phyloP scores from a whole-genome alignment of 2,888 invertebrate species.

The Parapristionchus giblindavisi region DNA sequence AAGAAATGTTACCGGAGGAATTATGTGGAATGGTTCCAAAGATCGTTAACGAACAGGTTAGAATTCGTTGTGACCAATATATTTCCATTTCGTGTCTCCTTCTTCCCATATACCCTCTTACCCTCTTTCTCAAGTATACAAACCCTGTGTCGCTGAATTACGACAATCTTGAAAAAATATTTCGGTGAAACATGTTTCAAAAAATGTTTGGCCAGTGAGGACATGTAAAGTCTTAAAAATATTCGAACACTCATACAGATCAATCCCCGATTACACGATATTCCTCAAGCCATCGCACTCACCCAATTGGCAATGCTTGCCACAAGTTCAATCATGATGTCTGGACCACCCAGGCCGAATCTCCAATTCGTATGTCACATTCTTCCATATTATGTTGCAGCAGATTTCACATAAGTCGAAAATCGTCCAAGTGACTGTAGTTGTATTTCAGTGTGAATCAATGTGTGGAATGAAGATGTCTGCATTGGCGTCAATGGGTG shows the following conservation, averaged over 20 bases:
- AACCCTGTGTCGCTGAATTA: too few species aligned
- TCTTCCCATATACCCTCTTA: too few species aligned
- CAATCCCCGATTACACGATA: conserved; percentile 29
- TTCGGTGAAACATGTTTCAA: too few species aligned
- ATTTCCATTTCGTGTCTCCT: too few species aligned
- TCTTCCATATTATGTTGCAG: too few species aligned
- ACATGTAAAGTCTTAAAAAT: neutral
- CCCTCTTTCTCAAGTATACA: too few species aligned
- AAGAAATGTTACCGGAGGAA: conserved; percentile 61
- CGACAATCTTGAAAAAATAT: too few species aligned
- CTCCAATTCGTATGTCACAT: conserved; percentile 5
- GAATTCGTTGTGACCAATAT: neutral
- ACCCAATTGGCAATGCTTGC: conserved; percentile 59
- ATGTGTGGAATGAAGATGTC: conserved; percentile 28
- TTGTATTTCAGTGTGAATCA: conserved; percentile 11
- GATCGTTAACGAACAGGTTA: conserved; percentile 58
- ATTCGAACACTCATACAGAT: neutral
- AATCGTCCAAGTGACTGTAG: too few species aligned
- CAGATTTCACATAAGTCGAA: too few species aligned
- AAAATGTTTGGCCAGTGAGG: too few species aligned
- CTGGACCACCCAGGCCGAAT: conserved; percentile 2
- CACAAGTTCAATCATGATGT: conserved; percentile 40
- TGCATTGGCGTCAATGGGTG: neutral
- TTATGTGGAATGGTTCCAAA: conserved; percentile 61
- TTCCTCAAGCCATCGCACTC: conserved; percentile 61